phyloP scores from a whole-genome alignment of 2,888 invertebrate species.

The Steinernema hermaphroditum region DNA sequence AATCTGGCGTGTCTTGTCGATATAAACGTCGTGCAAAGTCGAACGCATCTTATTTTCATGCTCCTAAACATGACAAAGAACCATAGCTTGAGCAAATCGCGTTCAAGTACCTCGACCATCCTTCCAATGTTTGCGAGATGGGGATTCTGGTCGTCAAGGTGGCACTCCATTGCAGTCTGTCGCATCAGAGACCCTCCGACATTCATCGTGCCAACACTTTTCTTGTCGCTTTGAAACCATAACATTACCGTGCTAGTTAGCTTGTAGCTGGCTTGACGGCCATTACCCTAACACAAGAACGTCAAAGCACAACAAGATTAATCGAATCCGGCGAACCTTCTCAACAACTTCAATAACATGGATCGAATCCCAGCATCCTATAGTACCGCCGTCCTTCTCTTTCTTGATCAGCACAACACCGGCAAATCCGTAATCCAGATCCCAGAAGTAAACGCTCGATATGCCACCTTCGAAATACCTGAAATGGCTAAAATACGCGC shows the following conservation, averaged over 20 bases:
- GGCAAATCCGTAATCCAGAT: slow-evolving; percentile 91
- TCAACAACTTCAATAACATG: slow-evolving; percentile 93
- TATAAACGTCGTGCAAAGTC: slow-evolving; percentile 96
- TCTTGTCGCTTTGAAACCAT: slow-evolving; percentile 95
- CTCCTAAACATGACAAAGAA: no score
- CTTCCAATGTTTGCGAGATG: slow-evolving; percentile 98
- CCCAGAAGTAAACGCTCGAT: slow-evolving; percentile 98
- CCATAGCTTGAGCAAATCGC: no score
- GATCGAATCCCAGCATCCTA: slow-evolving; percentile 99
- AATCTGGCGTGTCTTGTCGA: slow-evolving; percentile 97
- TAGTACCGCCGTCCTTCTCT: slow-evolving; percentile 83
- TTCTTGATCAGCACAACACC: slow-evolving; percentile 98
- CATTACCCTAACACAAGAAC: slow-evolving; percentile 70
- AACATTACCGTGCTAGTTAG: slow-evolving; percentile 98
- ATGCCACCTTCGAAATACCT: slow-evolving; percentile 98
- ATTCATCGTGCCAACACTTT: slow-evolving; percentile 95
- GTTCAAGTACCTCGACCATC: slow-evolving; percentile 79
- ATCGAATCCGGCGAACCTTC: slow-evolving; percentile 36
- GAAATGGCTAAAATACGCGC: no score
- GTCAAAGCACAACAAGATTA: background rate
- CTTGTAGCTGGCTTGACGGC: slow-evolving; percentile 89
- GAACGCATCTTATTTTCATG: slow-evolving; percentile 99
- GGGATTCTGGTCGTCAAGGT: slow-evolving; percentile 87
- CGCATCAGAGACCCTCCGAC: slow-evolving; percentile 95
- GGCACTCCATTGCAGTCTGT: slow-evolving; percentile 86